phyloP scores from a whole-genome alignment of 2,797 vertebrate genomes.

The Cossypha polioptera region DNA sequence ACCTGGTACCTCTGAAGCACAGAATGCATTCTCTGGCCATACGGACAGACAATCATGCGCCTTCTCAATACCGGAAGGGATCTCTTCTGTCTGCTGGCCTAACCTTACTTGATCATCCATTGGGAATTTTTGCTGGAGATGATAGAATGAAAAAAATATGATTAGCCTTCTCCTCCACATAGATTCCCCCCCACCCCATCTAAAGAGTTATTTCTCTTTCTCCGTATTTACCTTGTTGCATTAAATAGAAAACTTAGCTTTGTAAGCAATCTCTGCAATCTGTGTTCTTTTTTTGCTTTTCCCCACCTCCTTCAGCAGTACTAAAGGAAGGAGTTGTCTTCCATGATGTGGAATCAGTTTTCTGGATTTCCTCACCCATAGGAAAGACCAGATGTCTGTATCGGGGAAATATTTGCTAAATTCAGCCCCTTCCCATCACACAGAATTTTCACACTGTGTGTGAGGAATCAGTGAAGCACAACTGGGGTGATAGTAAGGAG shows the following conservation, averaged over 20 bases:
- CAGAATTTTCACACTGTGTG: neutral
- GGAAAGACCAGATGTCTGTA: neutral
- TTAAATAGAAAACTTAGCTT: neutral
- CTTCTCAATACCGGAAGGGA: neutral
- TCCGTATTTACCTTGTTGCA: neutral
- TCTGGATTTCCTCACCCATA: neutral
- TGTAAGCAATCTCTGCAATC: neutral
- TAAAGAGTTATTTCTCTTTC: neutral
- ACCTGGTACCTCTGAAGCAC: neutral
- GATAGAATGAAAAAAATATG: neutral
- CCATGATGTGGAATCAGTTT: neutral
- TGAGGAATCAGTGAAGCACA: neutral
- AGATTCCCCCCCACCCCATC: accelerated
- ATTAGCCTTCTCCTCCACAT: neutral
- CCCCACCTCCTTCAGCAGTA: neutral
- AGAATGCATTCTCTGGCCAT: neutral
- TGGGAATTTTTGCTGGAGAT: neutral
- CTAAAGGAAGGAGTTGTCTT: neutral
- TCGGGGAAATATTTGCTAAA: neutral
- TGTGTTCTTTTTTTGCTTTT: neutral
- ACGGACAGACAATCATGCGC: accelerated
- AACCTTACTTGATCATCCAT: accelerated
- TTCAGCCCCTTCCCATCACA: neutral
- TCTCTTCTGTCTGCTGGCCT: neutral
- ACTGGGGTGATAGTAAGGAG: neutral